Conservation (phyloP, 64 coral and sea anemone species). For the Hydrozoanthus tunicans region DNA sequence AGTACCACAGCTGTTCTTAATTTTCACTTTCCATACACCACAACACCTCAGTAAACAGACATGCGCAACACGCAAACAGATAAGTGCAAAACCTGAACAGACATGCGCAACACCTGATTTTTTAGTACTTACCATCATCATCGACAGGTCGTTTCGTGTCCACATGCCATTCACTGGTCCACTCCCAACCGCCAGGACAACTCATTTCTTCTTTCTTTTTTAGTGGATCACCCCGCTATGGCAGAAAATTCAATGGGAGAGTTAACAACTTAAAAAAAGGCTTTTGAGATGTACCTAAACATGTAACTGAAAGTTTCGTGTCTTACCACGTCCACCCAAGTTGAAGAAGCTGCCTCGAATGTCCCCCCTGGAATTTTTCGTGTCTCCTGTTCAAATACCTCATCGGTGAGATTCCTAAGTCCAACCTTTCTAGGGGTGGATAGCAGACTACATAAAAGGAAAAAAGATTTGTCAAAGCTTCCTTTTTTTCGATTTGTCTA, state of each 20-base stretch:
- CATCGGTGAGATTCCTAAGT: constrained; percentile 69
- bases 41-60: no score
- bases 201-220: constrained; percentile 35
- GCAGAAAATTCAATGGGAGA: not conserved
- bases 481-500: no score
- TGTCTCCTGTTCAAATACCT: constrained; percentile 74
- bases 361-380: constrained; percentile 77
- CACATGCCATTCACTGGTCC: constrained; percentile 68
- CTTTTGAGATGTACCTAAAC: no score
- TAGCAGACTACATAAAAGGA: not conserved
- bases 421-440: constrained; percentile 67
- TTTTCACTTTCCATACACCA: no score
- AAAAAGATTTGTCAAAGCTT: not conserved
- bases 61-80: no score
- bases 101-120: no score
- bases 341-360: constrained; percentile 56
- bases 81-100: no score
- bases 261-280: not conserved
- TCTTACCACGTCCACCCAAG: constrained; percentile 78
- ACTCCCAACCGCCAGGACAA: constrained; percentile 70
- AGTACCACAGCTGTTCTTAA: no score
- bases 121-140: constrained; percentile 54
- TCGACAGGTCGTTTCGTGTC: constrained; percentile 72
- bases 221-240: constrained; percentile 58
- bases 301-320: no score